A percentile compares a stretch with the other conserved stretches of the same genome.
phyloP scores from a whole-genome alignment of 1,140 invertebrate genomes.

The Drosophila saltans region DNA sequence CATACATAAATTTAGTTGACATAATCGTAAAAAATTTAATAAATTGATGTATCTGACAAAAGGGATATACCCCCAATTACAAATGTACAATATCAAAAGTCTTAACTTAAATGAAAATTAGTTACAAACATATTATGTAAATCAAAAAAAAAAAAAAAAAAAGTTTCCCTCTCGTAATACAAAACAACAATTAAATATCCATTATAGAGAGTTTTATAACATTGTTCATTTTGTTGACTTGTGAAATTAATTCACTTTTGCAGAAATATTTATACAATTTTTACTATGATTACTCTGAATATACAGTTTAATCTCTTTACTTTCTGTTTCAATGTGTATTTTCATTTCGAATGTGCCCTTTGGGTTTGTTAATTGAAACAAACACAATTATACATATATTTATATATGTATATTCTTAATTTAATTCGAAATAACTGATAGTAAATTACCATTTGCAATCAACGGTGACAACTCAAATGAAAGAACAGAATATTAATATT shows the following conservation, averaged over 20 bases:
- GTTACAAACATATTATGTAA: constrained; percentile 9
- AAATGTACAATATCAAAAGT: constrained; percentile 17
- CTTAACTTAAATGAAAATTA: not conserved
- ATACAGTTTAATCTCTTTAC: not conserved
- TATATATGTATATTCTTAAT: not conserved
- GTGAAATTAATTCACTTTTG: constrained; percentile 1
- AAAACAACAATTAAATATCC: constrained; percentile 21
- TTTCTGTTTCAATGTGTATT: not conserved
- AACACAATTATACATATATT: not conserved
- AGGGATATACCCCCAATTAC: not conserved
- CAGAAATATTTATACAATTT: not conserved
- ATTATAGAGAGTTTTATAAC: constrained; percentile 1
- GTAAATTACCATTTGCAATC: not conserved
- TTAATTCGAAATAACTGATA: constrained; percentile 1
- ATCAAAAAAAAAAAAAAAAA: not conserved
- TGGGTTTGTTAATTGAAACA: not conserved
- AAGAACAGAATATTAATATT: too few relatives aligned
- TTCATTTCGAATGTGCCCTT: not conserved
- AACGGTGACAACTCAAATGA: too few relatives aligned
- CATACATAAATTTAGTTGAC: too few relatives aligned
- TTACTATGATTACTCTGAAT: not conserved
- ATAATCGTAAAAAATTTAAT: too few relatives aligned
- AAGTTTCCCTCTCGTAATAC: not conserved
- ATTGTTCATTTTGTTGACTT: constrained; percentile 1
- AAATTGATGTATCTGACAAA: too few relatives aligned